A percentile compares a stretch with the other conserved stretches of the same genome.
These are phyloP conservation scores for Trachops cirrhosus DNA, from an alignment of 2,797 vertebrate species.

Conservation along the genomic window DNA sequence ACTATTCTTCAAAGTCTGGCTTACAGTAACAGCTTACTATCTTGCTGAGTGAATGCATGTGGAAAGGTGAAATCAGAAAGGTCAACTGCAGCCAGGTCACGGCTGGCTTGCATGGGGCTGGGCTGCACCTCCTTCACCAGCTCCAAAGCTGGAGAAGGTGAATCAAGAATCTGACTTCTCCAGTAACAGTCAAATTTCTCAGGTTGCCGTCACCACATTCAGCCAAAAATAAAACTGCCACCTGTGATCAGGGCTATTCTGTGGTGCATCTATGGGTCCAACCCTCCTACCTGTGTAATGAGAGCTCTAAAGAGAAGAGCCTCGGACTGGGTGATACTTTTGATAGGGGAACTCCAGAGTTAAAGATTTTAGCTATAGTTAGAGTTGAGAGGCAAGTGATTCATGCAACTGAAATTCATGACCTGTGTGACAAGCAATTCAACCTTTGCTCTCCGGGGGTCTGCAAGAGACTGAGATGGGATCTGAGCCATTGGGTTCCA, in stretches of 20 bases:
- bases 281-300: neutral
- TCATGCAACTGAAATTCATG: too few species aligned
- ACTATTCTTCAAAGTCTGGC: neutral
- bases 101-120: neutral
- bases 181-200: neutral
- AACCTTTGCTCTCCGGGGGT: too few species aligned
- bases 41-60: neutral
- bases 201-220: neutral
- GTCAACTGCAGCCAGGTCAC: neutral
- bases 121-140: neutral
- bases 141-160: neutral
- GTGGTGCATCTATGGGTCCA: neutral
- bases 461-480: neutral
- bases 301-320: neutral
- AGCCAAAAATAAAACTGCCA: neutral
- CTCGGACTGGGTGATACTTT: neutral
- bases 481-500: neutral
- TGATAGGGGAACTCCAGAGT: too few species aligned
- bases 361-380: too few species aligned
- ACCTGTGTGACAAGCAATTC: too few species aligned
- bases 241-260: neutral
- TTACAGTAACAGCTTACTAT: neutral
- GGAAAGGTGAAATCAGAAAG: neutral
- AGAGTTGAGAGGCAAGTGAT: too few species aligned
- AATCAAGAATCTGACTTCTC: neutral